These are phyloP conservation scores for Drosophila orena DNA, from an alignment of 1,140 invertebrate species.

Conservation along the genomic window DNA sequence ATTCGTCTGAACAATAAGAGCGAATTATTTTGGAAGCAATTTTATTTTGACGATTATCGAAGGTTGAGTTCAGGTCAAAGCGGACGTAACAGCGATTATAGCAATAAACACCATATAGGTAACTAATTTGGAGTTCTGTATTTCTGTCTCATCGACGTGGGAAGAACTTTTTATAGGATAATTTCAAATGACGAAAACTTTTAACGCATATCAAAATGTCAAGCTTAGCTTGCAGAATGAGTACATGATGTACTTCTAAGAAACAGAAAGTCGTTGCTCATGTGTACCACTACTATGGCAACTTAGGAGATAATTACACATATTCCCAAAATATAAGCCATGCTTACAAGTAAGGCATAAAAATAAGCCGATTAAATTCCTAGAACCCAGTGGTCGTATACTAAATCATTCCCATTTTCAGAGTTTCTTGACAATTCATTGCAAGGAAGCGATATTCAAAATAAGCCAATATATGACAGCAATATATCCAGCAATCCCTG, in stretches of 20 bases:
- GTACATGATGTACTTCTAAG: no score
- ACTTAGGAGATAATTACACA: no score
- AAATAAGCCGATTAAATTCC: neutral
- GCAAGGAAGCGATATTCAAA: slow-evolving; percentile 13
- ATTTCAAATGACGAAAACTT: neutral
- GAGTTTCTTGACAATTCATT: neutral
- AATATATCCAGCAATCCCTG: slow-evolving; percentile 12
- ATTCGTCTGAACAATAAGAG: slow-evolving; percentile 43
- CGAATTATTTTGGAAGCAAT: slow-evolving; percentile 34
- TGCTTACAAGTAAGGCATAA: neutral
- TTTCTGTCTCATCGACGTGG: neutral
- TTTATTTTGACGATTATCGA: slow-evolving; percentile 39
- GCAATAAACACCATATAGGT: slow-evolving; percentile 1
- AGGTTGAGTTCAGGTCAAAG: slow-evolving; percentile 38
- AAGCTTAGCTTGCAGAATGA: no score
- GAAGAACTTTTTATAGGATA: slow-evolving; percentile 3
- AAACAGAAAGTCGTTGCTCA: no score
- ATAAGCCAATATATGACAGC: neutral
- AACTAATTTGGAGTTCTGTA: neutral
- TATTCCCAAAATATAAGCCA: no score
- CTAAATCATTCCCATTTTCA: neutral
- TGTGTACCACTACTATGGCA: no score
- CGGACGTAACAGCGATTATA: slow-evolving; percentile 28
- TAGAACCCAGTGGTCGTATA: neutral
- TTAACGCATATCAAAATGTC: no score